A percentile compares a stretch with the other conserved stretches of the same genome.
Evolutionary conservation across 2,113 vertebrate species (phyloP).

Genomic region (Thomomys bottae): DNA sequence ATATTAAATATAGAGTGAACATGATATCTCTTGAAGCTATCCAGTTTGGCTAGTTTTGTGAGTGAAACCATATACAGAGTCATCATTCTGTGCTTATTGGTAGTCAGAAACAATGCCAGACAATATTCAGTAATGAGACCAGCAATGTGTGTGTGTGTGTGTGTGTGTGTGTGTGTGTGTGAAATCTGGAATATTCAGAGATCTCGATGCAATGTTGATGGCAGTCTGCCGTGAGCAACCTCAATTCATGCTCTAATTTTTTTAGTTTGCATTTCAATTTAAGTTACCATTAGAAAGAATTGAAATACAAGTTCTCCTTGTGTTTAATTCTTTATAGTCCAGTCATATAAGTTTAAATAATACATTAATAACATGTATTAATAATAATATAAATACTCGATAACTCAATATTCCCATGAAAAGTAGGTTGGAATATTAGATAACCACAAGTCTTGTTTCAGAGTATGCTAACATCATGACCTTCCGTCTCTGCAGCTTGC

Average conservation of each 20-base stretch:
- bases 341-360: neutral
- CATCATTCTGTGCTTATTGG: neutral
- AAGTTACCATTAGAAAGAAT: slow-evolving; percentile 46
- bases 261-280: slow-evolving; percentile 6
- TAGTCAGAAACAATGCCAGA: slow-evolving; percentile 21
- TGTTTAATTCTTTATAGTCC: neutral
- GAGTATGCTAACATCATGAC: neutral
- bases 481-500: neutral
- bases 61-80: neutral
- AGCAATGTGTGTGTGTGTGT: too few relatives aligned
- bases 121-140: neutral
- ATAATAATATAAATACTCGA: neutral
- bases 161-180: too few relatives aligned
- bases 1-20: slow-evolving; percentile 61
- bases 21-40: slow-evolving; percentile 31
- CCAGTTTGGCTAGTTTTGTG: neutral
- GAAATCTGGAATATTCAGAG: slow-evolving; percentile 16
- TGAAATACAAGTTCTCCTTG: neutral
- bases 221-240: neutral
- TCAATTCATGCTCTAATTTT: slow-evolving; percentile 18
- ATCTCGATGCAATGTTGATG: neutral
- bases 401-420: slow-evolving; percentile 23
- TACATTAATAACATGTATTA: neutral
- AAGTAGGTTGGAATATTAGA: neutral
- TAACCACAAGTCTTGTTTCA: neutral